These are phyloP conservation scores for Protobothrops flavoviridis DNA, from an alignment of 2,113 vertebrate species.

Conservation along the genomic window DNA sequence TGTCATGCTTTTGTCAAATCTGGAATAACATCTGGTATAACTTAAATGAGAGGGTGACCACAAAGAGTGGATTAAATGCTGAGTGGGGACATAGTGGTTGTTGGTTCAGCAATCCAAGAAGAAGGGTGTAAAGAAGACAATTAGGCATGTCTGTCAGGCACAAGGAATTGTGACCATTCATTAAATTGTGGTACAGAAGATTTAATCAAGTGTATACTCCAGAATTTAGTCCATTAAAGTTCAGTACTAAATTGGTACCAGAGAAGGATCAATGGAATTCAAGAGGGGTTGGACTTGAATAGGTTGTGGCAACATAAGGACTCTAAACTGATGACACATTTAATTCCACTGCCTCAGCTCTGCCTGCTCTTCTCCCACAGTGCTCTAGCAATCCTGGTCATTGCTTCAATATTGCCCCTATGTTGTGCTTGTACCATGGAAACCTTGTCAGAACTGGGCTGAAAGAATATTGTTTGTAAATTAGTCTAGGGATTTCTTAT, in stretches of 20 bases:
- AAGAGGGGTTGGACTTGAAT: not conserved
- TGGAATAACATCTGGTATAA: not conserved
- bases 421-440: not conserved
- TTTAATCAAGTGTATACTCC: not conserved
- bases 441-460: not conserved
- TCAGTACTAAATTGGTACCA: not conserved
- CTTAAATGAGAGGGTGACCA: not conserved
- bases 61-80: not conserved
- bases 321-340: not conserved
- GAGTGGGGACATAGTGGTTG: not conserved
- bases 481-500: not conserved
- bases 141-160: not conserved
- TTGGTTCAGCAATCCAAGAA: not conserved
- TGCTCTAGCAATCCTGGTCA: not conserved
- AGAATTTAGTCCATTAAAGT: not conserved
- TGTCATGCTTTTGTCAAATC: not conserved
- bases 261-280: not conserved
- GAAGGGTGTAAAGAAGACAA: not conserved
- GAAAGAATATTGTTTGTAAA: not conserved
- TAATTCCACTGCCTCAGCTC: not conserved
- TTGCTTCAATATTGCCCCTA: not conserved
- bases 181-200: not conserved
- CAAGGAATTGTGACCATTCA: not conserved
- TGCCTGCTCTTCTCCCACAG: not conserved
- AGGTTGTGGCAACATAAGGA: not conserved